These are phyloP conservation scores for human (Homo sapiens) DNA, from an alignment of 2,113 vertebrate species.

Conservation along the genomic window GRCh38 chrX:35627001-35627500, in stretches of 20 bases:
- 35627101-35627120: not conserved
- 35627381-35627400: too few relatives aligned
- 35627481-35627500: too few relatives aligned
- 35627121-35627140: not conserved
- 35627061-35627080: slow-evolving; percentile 62
- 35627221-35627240: slow-evolving; percentile 89
- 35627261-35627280: not conserved
- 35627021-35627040: slow-evolving; percentile 82
- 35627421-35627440: too few relatives aligned
- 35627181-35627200: slow-evolving; percentile 95
- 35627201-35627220: slow-evolving; percentile 91
- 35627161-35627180: slow-evolving; percentile 94
- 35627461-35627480: too few relatives aligned
- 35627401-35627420: too few relatives aligned
- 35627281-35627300: slow-evolving; percentile 52
- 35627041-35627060: slow-evolving; percentile 79
- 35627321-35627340: not conserved
- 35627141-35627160: slow-evolving; percentile 80
- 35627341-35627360: not conserved
- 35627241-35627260: slow-evolving; percentile 54
- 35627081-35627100: not conserved
- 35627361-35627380: too few relatives aligned
- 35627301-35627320: not conserved
- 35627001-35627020: slow-evolving; percentile 85
- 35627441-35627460: too few relatives aligned